Base-by-base conservation (phyloP, 2,888 invertebrate species). In the Caenorhabditis doughertyi region DNA sequence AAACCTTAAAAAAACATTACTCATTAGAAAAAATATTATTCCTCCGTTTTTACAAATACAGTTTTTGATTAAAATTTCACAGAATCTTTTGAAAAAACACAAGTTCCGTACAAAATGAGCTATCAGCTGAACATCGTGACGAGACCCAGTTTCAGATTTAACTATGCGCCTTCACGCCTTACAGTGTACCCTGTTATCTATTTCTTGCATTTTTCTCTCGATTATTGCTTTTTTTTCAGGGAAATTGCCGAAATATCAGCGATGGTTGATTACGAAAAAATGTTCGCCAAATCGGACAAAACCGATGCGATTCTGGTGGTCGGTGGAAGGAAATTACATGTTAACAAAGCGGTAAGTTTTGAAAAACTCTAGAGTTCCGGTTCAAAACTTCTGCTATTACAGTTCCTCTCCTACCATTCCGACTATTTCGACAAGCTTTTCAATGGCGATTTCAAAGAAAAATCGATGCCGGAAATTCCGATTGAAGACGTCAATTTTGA, bases 321-420 rank as follows among this genome's bases (percentile, higher is more conserved):
- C 39, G 39, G 16, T 8, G 39, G 39, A 39, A 39, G 16, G 39
- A 39, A 39, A 39, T 39, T 39, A 1, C n/a, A 29, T 29, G 64
- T 64, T 1, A 64, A 64, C 16, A 64, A 49, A 21, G 25, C 27
- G 27, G 64, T 49, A 11, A n/a, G 49, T 62, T n/a, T n/a, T n/a
- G n/a, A n/a, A n/a, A n/a, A n/a, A n/a, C n/a, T n/a, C n/a, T n/a
- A n/a, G n/a, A n/a, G n/a, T n/a, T n/a, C 9, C 29, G 8, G 27
- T 18, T 3, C 4, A 4, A 11, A 25, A 23, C 13, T 55, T 29
- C 5, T n/a, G 2, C 4, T 56, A 23, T 65, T 51, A 1, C 53
- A 67, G 56, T 4, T 32, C 9, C 32, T 56, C 8, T 56, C 56
- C 5, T n/a, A 18, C 27, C 56, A 35, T n/a, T 56, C 56, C 7